These are phyloP conservation scores for Corythaeola cristata DNA, from an alignment of 2,113 vertebrate genomes.

Conservation along the genomic window DNA sequence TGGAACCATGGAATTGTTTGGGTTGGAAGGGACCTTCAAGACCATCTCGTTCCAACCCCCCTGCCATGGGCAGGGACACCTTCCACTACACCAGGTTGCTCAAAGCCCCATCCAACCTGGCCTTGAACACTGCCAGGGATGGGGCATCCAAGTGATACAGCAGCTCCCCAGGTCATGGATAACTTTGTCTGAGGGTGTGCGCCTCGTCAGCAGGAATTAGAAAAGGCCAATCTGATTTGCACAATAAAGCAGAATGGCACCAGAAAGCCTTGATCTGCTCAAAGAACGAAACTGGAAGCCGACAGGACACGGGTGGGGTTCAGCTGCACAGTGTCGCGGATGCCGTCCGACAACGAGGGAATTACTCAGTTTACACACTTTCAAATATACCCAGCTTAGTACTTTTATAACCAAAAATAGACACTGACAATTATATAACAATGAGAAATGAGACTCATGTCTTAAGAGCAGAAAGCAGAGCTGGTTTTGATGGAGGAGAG, in stretches of 20 bases:
- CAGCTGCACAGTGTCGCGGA: not conserved
- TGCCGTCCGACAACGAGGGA: not conserved
- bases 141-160: accelerated
- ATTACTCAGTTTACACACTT: not conserved
- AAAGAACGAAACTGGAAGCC: not conserved
- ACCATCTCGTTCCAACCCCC: too few species aligned
- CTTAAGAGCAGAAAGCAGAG: not conserved
- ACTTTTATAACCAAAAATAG: not conserved
- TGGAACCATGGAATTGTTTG: too few species aligned
- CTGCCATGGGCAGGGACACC: too few species aligned
- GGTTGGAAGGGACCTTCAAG: too few species aligned
- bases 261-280: not conserved
- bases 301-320: not conserved
- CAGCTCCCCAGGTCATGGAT: not conserved
- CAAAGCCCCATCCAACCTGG: too few species aligned
- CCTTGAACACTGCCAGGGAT: too few species aligned
- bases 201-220: not conserved
- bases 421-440: not conserved
- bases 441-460: not conserved
- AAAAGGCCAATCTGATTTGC: not conserved
- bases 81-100: too few species aligned
- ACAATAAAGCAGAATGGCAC: not conserved
- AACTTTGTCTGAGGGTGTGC: too few species aligned
- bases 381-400: not conserved
- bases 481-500: not conserved